These are phyloP conservation scores for Myiotriccus ornatus DNA, from an alignment of 2,797 vertebrate species.

Conservation along the genomic window DNA sequence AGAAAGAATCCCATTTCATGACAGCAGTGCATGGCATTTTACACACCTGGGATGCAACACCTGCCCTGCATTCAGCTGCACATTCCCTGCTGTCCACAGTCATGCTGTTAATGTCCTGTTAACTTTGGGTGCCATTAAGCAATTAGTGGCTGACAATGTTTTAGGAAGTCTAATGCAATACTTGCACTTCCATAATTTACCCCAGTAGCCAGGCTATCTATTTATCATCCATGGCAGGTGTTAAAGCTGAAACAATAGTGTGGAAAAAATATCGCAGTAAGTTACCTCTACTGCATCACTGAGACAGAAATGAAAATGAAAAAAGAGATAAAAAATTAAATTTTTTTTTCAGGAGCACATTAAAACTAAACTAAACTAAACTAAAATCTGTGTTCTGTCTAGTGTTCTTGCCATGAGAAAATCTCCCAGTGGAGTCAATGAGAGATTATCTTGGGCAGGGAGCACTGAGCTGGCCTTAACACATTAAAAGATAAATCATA, in stretches of 20 bases:
- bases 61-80: not conserved
- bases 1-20: not conserved
- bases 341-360: not conserved
- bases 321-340: not conserved
- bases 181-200: not conserved
- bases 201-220: not conserved
- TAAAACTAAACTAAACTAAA: not conserved
- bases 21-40: not conserved
- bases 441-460: slow-evolving; percentile 38
- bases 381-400: not conserved
- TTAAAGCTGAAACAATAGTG: slow-evolving; percentile 15
- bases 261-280: not conserved
- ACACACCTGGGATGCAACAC: not conserved
- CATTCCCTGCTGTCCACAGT: not conserved
- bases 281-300: not conserved
- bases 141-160: not conserved
- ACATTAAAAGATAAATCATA: slow-evolving; percentile 61
- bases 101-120: not conserved
- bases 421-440: slow-evolving; percentile 24
- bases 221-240: not conserved
- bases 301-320: not conserved
- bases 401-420: slow-evolving; percentile 31
- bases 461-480: slow-evolving; percentile 26
- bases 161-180: not conserved
- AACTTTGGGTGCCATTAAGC: not conserved